These are phyloP conservation scores for Apotomis betuletana DNA, from an alignment of 2,888 invertebrate genomes.

Conservation along the genomic window DNA sequence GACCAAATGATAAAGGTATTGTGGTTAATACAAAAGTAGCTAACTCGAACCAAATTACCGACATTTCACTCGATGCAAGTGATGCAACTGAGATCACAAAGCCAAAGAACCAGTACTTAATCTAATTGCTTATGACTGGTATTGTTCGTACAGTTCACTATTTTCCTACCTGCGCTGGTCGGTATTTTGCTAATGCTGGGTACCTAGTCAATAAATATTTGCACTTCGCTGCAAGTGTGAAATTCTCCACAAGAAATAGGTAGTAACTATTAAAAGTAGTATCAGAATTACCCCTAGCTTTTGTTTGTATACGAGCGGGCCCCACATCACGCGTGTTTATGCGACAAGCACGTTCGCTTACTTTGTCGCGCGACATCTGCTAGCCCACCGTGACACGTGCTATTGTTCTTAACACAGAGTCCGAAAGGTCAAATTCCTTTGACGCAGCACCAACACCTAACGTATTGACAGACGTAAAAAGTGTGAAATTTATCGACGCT, in stretches of 20 bases:
- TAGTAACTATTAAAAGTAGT: slow-evolving; percentile 75
- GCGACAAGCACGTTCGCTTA: slow-evolving; percentile 78
- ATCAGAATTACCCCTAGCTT: slow-evolving; percentile 79
- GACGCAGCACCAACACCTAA: slow-evolving; percentile 12
- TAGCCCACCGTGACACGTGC: slow-evolving; percentile 45
- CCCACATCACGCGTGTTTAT: slow-evolving; percentile 80
- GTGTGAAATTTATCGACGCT: slow-evolving; percentile 38
- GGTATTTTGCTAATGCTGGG: not conserved
- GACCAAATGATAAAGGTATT: not conserved
- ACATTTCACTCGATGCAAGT: no score
- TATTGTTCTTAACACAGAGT: slow-evolving; percentile 48
- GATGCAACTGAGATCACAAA: no score
- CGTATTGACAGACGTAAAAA: slow-evolving; percentile 54
- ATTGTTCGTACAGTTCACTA: no score
- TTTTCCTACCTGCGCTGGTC: no score
- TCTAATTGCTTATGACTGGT: no score
- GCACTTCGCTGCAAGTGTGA: not conserved
- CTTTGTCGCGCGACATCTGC: slow-evolving; percentile 81
- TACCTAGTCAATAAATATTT: not conserved
- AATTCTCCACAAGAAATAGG: slow-evolving; percentile 50
- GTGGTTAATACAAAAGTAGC: no score
- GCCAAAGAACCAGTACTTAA: no score
- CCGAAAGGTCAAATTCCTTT: slow-evolving; percentile 49
- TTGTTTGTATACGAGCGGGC: slow-evolving; percentile 69
- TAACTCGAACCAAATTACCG: no score